A percentile compares a stretch with the other conserved stretches of the same genome.
Evolutionary conservation across 35 echinoderm and acorn worm genomes (phyloP).

Genomic region (Lytechinus variegatus): DNA sequence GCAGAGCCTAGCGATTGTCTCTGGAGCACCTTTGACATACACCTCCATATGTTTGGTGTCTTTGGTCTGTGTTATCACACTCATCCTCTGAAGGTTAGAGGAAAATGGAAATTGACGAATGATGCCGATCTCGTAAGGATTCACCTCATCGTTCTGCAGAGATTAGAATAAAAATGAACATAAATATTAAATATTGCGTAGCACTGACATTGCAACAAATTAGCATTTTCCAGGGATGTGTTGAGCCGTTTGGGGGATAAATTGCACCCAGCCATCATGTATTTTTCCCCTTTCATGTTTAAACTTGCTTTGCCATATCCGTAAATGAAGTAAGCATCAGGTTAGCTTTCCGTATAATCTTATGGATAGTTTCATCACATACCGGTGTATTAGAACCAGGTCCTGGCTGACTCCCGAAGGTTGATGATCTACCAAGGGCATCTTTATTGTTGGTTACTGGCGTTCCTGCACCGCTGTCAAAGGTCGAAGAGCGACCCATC

Average conservation of each 20-base stretch:
- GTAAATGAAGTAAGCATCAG: no score
- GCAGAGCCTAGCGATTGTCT: slow-evolving; percentile 75
- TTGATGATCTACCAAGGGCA: slow-evolving; percentile 11
- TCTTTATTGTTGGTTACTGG: not conserved
- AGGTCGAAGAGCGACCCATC: not conserved
- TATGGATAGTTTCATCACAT: not conserved
- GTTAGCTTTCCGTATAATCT: no score
- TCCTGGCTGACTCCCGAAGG: slow-evolving; percentile 16
- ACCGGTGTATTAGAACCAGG: not conserved
- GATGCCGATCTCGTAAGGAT: slow-evolving; percentile 80
- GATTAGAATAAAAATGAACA: not conserved
- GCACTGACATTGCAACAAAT: no score
- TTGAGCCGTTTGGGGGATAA: no score
- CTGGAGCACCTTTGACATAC: slow-evolving; percentile 94
- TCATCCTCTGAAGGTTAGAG: slow-evolving; percentile 92
- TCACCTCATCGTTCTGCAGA: not conserved
- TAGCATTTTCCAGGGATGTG: no score
- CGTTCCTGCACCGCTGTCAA: not conserved
- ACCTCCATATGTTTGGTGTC: slow-evolving; percentile 72
- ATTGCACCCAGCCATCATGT: no score
- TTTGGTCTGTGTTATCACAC: slow-evolving; percentile 83
- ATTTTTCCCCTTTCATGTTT: not conserved
- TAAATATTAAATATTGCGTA: no score
- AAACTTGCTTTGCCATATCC: no score
- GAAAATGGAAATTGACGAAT: slow-evolving; percentile 94